phyloP scores from a whole-genome alignment of 1,140 invertebrate genomes.

The Drosophila sechellia region DNA sequence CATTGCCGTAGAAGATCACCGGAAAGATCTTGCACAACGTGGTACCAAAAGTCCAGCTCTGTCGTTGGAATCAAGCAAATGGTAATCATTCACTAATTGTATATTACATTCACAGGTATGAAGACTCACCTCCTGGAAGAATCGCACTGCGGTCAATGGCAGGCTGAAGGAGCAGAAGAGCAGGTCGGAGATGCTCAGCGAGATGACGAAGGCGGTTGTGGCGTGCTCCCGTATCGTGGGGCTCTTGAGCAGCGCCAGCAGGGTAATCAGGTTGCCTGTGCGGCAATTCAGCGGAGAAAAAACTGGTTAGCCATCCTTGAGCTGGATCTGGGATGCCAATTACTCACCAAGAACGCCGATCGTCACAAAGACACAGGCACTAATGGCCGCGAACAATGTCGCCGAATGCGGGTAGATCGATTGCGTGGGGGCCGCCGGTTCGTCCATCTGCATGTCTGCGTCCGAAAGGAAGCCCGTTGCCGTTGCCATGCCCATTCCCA shows the following conservation, averaged over 20 bases:
- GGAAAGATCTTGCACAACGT: slow-evolving; percentile 93
- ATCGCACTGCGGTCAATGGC: slow-evolving; percentile 92
- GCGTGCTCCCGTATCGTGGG: slow-evolving; percentile 91
- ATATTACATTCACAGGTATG: no score
- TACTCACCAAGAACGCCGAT: slow-evolving; percentile 91
- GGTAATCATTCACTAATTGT: no score
- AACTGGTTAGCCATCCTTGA: slow-evolving; percentile 5
- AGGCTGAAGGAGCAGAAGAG: slow-evolving; percentile 94
- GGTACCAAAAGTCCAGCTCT: slow-evolving; percentile 91
- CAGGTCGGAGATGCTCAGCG: slow-evolving; percentile 93
- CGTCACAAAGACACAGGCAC: slow-evolving; percentile 91
- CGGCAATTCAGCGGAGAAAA: neutral
- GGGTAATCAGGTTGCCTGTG: slow-evolving; percentile 92
- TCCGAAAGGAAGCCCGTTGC: slow-evolving; percentile 8
- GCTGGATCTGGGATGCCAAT: neutral
- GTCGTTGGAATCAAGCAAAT: neutral
- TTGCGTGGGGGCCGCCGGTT: slow-evolving; percentile 36
- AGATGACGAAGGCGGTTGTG: slow-evolving; percentile 94
- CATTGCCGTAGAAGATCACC: slow-evolving; percentile 95
- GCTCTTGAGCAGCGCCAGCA: slow-evolving; percentile 90
- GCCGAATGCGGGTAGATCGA: slow-evolving; percentile 88
- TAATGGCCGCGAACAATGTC: slow-evolving; percentile 90
- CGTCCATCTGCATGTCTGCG: slow-evolving; percentile 36
- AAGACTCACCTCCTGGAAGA: slow-evolving; percentile 88
- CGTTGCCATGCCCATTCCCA: slow-evolving; percentile 3